Base-by-base conservation (phyloP, 2,797 vertebrate species). In the Enoplosus armatus region DNA sequence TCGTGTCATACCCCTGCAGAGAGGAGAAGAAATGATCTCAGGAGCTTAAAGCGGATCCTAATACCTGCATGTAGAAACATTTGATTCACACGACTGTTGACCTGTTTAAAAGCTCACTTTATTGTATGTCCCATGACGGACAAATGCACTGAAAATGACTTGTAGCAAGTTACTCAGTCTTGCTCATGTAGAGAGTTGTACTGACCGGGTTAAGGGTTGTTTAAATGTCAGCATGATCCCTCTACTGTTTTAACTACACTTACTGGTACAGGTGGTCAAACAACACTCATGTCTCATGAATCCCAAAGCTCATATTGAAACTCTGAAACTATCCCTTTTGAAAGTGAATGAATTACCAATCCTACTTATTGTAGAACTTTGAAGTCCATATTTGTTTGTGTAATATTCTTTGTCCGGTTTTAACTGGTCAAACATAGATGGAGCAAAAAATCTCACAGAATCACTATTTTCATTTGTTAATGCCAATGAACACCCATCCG, bases 1-100 rank as follows among this genome's bases (percentile, higher is more conserved):
- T 26, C 97, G 96, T 0, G 96, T 97, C 97, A 99, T 98, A 22
- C 97, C 95, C 75, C 98, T 99, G 87, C 35, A 94, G 87, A 73
- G 24, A 75, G 10, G 53, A 63, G 5, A 64, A 3, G 5, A 54
- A 4, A 26, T 15, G 1, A 8, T 39, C 4, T 47, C 26, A 77
- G 26, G 26, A 77, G 16, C 10, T 41, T 24, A 2, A 48, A 18
- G 62, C 7, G 2, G 39, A 56, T n/a, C 24, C 8, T 11, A 11
- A 6, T n/a, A 41, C 14, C 20, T 61, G 5, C 24, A 41, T 16
- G 37, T 12, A 54, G 10, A 24, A 26, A 43, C 10, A 26, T 22
- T 18, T 29, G 18, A 53, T 24, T 53, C 15, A 53, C n/a, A 6
- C 35, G 29, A 10, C 14, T 24, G 16, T n/a, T 47, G 14, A 54